Evolutionary conservation across 2,113 vertebrate species (phyloP), one percentile per base, ranked within the genome.

Genomic region (Myiopsitta monachus): DNA sequence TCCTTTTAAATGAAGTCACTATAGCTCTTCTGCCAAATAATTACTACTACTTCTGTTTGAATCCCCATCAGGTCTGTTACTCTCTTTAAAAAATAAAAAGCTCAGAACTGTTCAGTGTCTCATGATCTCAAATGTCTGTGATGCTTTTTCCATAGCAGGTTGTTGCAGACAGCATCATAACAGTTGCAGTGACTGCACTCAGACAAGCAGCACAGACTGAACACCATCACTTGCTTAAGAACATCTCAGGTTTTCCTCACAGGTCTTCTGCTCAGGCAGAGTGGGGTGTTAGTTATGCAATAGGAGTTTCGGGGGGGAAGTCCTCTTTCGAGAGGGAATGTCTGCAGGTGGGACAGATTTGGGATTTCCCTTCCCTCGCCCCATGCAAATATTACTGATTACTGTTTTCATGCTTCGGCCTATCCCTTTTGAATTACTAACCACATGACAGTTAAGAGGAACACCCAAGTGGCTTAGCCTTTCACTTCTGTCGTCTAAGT

Each of bases 301-400:
- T 1, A 84, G 31, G 27, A 83, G 55, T 80, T 95, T 83, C 3
- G 1, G 5, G 49, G 18, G 31, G 67, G 41, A 51, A 33, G 36
- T 61, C 15, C 5, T 68, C 30, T 81, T 88, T 92, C 33, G 61
- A 30, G 41, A 2, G 83, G 61, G 73, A 88, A 94, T 69, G 52
- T 81, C 69, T 94, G 88, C 94, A 93, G 86, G 86, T 96, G 66
- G 26, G 94, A 87, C 52, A 62, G 80, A 90, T 83, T 86, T 69
- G 74, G 46, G 64, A n/a, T 22, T 22, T 30, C 59, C 77, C 51
- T 57, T 38, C 1, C 3, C 16, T 31, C 7, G 8, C 18, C n/a
- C 19, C 30, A 86, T 94, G 88, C 88, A 96, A 88, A 92, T 93
- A 11, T 52, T 44, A 3, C 46, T 83, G 94, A 83, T 95, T 88